These are phyloP conservation scores for Lontra canadensis DNA, from an alignment of 2,113 vertebrate genomes.

Conservation along the genomic window DNA sequence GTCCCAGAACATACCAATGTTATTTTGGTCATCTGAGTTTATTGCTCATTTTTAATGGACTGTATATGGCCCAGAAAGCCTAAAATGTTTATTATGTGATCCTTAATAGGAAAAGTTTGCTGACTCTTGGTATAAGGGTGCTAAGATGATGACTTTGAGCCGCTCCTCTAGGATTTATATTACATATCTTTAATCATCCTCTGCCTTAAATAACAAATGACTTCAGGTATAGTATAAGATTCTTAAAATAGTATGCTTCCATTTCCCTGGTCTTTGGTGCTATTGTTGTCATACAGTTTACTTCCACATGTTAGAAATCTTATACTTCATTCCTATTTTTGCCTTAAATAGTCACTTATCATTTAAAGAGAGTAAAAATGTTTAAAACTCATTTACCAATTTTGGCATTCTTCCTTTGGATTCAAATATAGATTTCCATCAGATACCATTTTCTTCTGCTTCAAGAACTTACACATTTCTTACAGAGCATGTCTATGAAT, in stretches of 20 bases:
- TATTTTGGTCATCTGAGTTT: not conserved
- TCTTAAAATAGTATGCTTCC: not conserved
- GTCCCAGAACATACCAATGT: not conserved
- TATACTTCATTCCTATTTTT: not conserved
- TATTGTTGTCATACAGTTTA: not conserved
- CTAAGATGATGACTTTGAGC: not conserved
- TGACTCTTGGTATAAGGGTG: not conserved
- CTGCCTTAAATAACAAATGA: not conserved
- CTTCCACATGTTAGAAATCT: not conserved
- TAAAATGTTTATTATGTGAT: not conserved
- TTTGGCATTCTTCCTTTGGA: not conserved
- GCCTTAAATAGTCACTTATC: not conserved
- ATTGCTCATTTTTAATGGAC: not conserved
- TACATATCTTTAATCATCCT: not conserved
- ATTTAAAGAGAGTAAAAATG: not conserved
- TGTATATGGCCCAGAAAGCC: not conserved
- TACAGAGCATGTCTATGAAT: not conserved
- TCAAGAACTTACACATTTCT: not conserved
- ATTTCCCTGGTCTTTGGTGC: not conserved
- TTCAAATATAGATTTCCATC: not conserved
- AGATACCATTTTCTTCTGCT: not conserved
- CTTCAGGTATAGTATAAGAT: not conserved
- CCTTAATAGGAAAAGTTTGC: not conserved
- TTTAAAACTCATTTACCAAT: not conserved
- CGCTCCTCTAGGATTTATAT: not conserved